Base-by-base conservation (phyloP, 2,888 invertebrate species). In the Gandaritis pyraliata region DNA sequence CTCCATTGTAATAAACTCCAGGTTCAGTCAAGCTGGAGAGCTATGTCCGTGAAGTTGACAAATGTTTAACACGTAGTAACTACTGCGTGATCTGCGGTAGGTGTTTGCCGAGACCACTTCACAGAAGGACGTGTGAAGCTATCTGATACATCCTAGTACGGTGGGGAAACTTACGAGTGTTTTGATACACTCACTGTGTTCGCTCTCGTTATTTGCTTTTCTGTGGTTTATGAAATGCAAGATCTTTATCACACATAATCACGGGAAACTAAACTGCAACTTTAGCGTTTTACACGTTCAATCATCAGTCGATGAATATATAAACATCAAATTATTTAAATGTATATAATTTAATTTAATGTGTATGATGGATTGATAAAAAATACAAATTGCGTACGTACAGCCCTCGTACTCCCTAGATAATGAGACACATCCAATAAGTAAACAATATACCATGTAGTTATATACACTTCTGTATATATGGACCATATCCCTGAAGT, bases 31-130 rank as follows among this genome's bases (percentile, higher is more conserved):
- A 41, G 48, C 51, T 71, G 64, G 71, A 81, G 81, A 74, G 77
- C 73, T 75, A 76, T 85, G 85, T 80, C 76, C 66, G 75, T 81
- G 83, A 83, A 83, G 84, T 83, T 87, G 87, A 87, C 86, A 87
- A 87, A 88, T 87, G 85, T 78, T 80, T 71, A 43, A 10, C 46
- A 47, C 3, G 33, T 46, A 64, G 55, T 59, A 43, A 52, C 51
- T 63, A 36, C 43, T 38, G 18, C 13, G 30, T 47, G 11, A 18
- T 43, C 55, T 63, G 73, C 69, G 72, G 76, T 73, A 77, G 77
- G 81, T 87, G 85, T 87, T 85, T 83, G 81, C 75, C 70, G 78
- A 81, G 77, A 72, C 73, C 72, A 74, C 84, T 82, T 74, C 75
- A 81, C 75, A 68, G 66, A 71, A 80, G 77, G 67, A 71, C 69